Evolutionary conservation across 2,113 vertebrate genomes (phyloP).

Genomic region (Eonycteris spelaea): DNA sequence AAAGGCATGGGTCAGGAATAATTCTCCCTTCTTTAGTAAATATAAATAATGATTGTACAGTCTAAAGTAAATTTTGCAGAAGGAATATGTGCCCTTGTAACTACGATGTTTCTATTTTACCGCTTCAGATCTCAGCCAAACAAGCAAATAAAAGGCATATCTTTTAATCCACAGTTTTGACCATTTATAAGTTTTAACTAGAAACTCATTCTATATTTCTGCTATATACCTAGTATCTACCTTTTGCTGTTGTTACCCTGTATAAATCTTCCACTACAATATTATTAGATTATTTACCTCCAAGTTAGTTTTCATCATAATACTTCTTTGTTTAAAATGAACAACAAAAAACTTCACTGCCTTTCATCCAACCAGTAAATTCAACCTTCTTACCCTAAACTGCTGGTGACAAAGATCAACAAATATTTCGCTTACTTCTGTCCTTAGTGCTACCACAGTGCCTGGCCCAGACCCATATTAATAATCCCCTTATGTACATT

Average conservation of each 20-base stretch:
- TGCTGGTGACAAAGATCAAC: not conserved
- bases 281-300: not conserved
- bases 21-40: not conserved
- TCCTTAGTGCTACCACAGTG: not conserved
- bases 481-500: not conserved
- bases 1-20: not conserved
- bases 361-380: not conserved
- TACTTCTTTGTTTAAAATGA: not conserved
- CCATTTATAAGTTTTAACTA: not conserved
- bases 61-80: not conserved
- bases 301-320: not conserved
- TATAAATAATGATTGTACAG: not conserved
- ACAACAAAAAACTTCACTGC: not conserved
- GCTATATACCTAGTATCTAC: not conserved
- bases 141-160: not conserved
- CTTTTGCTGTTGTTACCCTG: not conserved
- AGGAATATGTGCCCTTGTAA: not conserved
- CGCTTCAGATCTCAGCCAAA: not conserved
- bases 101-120: not conserved
- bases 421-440: not conserved
- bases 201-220: not conserved
- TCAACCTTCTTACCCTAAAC: not conserved
- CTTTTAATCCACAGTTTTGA: not conserved
- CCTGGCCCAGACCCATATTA: not conserved
- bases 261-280: not conserved